A percentile compares a stretch with the other conserved stretches of the same genome.
Conservation (phyloP, 2,888 invertebrate species). For the Resseliella maxima region DNA sequence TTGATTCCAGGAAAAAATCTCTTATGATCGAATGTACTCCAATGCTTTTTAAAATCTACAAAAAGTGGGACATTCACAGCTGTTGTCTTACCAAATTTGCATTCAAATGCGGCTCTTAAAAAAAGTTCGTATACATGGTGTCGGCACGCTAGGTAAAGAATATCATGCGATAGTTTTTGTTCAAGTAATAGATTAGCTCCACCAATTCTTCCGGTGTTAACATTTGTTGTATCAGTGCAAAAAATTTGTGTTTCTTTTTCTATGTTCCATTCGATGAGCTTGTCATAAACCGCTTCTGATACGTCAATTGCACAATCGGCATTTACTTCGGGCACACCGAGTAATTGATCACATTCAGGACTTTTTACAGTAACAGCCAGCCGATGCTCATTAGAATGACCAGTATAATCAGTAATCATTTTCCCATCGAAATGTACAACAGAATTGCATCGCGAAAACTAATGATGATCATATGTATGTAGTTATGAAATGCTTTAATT, state of each 20-base stretch:
- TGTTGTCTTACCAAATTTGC: background rate
- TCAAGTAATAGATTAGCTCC: background rate
- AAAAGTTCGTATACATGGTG: background rate
- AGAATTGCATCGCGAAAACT: too few species aligned
- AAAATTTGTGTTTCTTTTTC: background rate
- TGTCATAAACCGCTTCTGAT: background rate
- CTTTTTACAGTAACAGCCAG: background rate
- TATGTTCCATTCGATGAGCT: background rate
- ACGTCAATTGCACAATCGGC: background rate
- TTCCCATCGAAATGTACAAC: too few species aligned
- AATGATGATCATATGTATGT: too few species aligned
- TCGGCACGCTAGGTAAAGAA: background rate
- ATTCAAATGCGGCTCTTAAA: background rate
- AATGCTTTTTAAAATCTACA: background rate
- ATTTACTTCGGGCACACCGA: background rate
- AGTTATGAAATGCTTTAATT: too few species aligned
- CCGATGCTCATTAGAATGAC: background rate
- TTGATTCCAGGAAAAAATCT: background rate
- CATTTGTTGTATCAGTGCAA: background rate
- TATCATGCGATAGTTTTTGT: background rate
- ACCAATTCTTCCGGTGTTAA: background rate
- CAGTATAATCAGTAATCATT: background rate
- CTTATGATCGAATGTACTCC: background rate
- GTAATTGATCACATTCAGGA: background rate
- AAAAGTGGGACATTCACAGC: background rate